These are phyloP conservation scores for Rhynchophorus ferrugineus DNA, from an alignment of 1,140 invertebrate genomes.

Conservation along the genomic window DNA sequence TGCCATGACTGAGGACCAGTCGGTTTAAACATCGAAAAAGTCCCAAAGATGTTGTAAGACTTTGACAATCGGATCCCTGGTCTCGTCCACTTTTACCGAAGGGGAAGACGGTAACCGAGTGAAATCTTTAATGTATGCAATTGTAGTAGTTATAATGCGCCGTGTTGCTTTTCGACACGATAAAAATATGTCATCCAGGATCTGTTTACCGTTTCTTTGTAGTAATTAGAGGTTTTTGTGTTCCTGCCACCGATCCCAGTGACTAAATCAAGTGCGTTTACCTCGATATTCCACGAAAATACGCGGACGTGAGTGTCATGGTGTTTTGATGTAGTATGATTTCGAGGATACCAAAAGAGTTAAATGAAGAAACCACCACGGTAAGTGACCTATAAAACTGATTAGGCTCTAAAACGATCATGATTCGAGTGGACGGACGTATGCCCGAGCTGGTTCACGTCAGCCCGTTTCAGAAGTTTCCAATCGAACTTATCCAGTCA, in stretches of 20 bases:
- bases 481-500: no score
- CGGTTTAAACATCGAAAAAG: no score
- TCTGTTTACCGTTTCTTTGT: conserved; percentile 21
- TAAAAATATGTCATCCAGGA: conserved; percentile 25
- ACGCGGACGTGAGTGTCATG: conserved; percentile 6
- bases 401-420: neutral
- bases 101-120: conserved; percentile 33
- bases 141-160: conserved; percentile 26
- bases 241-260: neutral
- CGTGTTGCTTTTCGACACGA: conserved; percentile 24
- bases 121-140: conserved; percentile 36
- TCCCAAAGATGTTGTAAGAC: neutral
- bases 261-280: conserved; percentile 4
- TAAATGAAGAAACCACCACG: conserved; percentile 33
- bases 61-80: conserved; percentile 19
- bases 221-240: neutral
- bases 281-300: conserved; percentile 14
- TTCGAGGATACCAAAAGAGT: conserved; percentile 16
- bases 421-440: no score
- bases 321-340: conserved; percentile 21
- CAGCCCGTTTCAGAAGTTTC: no score
- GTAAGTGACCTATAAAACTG: conserved; percentile 21
- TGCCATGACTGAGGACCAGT: no score
- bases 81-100: conserved; percentile 29
- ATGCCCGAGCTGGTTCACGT: no score